Conservation (phyloP, 2,797 vertebrate species). For the Danio kyathit region DNA sequence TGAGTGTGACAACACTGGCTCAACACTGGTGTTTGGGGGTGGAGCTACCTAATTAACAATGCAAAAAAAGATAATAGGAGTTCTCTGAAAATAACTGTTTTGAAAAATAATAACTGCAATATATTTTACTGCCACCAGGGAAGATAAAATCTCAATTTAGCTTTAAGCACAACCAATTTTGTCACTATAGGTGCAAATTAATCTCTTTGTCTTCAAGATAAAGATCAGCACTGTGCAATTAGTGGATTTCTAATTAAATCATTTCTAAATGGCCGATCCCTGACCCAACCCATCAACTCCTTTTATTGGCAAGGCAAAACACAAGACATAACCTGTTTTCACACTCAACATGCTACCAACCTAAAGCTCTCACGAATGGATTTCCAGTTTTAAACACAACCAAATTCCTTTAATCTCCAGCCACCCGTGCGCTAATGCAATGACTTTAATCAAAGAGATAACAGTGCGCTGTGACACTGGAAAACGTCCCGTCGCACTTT, state of each 20-base stretch:
- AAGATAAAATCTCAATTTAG: not conserved
- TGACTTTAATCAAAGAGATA: constrained; percentile 13
- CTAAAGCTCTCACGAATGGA: constrained; percentile 12
- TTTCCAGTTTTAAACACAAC: constrained; percentile 2
- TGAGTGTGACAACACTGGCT: not conserved
- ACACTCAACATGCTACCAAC: constrained; percentile 66
- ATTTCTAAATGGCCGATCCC: constrained; percentile 79
- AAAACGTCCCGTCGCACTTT: not conserved
- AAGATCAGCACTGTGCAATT: constrained; percentile 83
- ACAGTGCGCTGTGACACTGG: constrained; percentile 13
- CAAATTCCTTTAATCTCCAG: constrained; percentile 19
- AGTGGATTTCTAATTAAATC: constrained; percentile 87
- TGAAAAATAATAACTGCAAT: not conserved
- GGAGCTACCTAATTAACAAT: not conserved
- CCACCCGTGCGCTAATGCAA: not conserved
- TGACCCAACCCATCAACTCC: constrained; percentile 21
- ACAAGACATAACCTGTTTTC: constrained; percentile 71
- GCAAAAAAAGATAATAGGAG: not conserved
- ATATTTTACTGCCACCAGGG: not conserved
- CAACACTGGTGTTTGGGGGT: not conserved
- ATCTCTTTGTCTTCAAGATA: constrained; percentile 58
- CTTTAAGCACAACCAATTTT: not conserved
- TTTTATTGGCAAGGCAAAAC: constrained; percentile 28
- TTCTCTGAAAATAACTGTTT: not conserved
- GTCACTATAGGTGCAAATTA: not conserved